phyloP scores from a whole-genome alignment of 2,113 vertebrate species.

The Pseudopipra pipra region DNA sequence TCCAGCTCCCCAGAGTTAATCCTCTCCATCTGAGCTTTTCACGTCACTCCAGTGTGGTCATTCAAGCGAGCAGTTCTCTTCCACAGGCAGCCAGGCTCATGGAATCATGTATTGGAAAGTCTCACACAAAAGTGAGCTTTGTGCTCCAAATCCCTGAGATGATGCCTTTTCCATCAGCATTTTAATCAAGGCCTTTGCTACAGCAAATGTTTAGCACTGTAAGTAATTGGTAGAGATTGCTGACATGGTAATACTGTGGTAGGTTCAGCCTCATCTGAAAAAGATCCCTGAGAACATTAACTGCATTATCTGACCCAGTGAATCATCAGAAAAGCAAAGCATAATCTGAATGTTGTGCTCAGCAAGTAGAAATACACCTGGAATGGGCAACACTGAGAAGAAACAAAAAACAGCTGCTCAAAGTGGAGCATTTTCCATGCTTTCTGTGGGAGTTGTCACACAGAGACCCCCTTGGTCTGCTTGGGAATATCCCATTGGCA shows the following conservation, averaged over 20 bases:
- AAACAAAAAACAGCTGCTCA: background rate
- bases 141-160: background rate
- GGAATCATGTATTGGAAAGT: background rate
- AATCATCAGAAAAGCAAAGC: background rate
- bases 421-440: background rate
- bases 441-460: background rate
- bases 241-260: background rate
- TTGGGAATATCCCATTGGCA: background rate
- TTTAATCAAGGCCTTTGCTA: constrained; percentile 13
- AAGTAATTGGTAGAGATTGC: constrained; percentile 19
- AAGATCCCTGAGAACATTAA: background rate
- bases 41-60: background rate
- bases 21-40: background rate
- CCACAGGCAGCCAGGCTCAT: background rate
- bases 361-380: background rate
- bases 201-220: background rate
- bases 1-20: background rate
- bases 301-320: background rate
- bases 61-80: background rate
- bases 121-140: background rate
- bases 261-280: constrained; percentile 5
- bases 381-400: background rate
- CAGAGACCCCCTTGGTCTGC: background rate
- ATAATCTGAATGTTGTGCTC: background rate
- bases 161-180: background rate